Percentiles rank a stretch among this genome's conserved stretches.
phyloP scores from a whole-genome alignment of 1,140 invertebrate genomes.

The Elymnias hypermnestra region DNA sequence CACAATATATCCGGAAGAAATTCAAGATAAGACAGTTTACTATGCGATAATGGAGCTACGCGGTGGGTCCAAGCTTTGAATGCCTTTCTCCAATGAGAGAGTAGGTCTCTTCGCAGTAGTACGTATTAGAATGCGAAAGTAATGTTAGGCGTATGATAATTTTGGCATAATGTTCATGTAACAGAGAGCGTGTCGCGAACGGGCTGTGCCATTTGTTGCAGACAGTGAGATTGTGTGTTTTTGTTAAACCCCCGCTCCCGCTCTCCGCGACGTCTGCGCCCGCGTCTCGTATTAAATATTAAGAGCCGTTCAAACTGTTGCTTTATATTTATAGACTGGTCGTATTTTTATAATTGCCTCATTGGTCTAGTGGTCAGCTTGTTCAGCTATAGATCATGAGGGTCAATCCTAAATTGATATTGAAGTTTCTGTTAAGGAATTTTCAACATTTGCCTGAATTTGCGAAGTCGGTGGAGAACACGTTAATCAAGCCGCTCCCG shows the following conservation, averaged over 20 bases:
- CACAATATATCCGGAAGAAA: not conserved
- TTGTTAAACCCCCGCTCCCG: conserved; percentile 6
- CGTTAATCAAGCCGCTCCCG: too few species aligned
- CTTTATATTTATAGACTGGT: not conserved
- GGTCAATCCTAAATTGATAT: too few species aligned
- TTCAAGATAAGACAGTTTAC: not conserved
- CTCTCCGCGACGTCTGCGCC: conserved; percentile 11
- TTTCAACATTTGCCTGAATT: too few species aligned
- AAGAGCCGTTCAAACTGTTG: conserved; percentile 2
- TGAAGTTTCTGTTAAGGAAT: too few species aligned
- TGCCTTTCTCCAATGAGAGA: conserved; percentile 2
- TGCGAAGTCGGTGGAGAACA: too few species aligned
- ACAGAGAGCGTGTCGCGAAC: conserved; percentile 17
- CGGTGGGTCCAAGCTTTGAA: not conserved
- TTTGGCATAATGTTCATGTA: conserved; percentile 10
- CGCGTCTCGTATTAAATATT: conserved; percentile 16
- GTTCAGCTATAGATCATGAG: too few species aligned
- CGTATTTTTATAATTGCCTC: too few species aligned
- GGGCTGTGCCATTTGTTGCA: conserved; percentile 7
- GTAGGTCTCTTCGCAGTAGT: not conserved
- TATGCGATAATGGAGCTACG: not conserved
- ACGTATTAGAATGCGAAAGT: conserved; percentile 3
- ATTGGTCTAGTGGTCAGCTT: too few species aligned
- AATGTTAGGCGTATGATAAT: conserved; percentile 11
- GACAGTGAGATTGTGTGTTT: conserved; percentile 17